These are phyloP conservation scores for Xestoiulus laeticollis DNA, from an alignment of 2,888 invertebrate species.

Conservation along the genomic window DNA sequence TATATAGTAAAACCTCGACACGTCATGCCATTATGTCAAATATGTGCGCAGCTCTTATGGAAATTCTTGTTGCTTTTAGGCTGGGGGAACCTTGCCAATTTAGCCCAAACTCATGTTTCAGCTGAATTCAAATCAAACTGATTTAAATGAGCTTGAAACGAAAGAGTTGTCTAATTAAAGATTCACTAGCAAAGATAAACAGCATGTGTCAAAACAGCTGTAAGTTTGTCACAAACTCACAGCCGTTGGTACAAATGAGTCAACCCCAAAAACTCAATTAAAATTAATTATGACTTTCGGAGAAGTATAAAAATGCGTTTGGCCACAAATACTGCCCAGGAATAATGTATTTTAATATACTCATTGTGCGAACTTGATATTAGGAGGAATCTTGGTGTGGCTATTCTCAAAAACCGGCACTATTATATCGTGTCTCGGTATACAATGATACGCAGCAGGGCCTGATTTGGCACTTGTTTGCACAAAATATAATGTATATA, in stretches of 20 bases:
- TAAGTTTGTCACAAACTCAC: not conserved
- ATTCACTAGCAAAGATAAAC: not conserved
- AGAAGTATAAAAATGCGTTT: too few relatives aligned
- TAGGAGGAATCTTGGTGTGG: not conserved
- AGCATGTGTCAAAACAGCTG: not conserved
- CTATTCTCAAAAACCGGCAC: not conserved
- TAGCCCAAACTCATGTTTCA: not conserved
- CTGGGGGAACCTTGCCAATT: not conserved
- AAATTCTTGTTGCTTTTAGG: conserved; percentile 2
- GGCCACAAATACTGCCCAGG: too few relatives aligned
- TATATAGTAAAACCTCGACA: not conserved
- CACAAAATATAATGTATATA: not conserved
- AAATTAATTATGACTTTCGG: not conserved
- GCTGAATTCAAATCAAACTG: not conserved
- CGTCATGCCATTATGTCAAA: conserved; percentile 15
- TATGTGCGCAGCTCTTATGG: not conserved
- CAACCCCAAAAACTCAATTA: not conserved
- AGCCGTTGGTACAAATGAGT: not conserved
- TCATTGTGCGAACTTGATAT: too few relatives aligned
- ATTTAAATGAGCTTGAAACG: not conserved
- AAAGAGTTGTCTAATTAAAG: not conserved
- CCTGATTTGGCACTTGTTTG: not conserved
- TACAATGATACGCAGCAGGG: not conserved
- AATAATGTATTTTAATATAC: too few relatives aligned
- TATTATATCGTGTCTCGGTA: not conserved